phyloP scores from a whole-genome alignment of 2,113 vertebrate species.

The Miniopterus natalensis region DNA sequence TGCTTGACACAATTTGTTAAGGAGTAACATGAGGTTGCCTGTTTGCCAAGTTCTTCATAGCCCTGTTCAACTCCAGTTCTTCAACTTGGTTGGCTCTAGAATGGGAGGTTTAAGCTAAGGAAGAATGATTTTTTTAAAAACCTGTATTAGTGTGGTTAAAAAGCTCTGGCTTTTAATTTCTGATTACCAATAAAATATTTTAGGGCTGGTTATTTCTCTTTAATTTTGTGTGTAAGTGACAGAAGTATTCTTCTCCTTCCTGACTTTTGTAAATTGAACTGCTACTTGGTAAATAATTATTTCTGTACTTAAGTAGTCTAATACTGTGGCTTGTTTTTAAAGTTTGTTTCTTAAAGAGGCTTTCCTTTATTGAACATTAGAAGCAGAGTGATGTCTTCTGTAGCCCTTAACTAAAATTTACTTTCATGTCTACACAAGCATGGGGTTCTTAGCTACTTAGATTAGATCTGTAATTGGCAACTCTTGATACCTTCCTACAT shows the following conservation, averaged over 20 bases:
- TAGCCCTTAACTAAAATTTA: neutral
- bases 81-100: constrained; percentile 16
- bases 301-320: constrained; percentile 51
- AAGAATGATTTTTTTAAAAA: neutral
- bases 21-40: constrained; percentile 1
- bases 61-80: neutral
- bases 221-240: constrained; percentile 47
- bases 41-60: neutral
- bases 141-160: neutral
- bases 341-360: constrained; percentile 23
- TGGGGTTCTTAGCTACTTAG: constrained; percentile 32
- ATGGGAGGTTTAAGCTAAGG: neutral
- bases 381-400: neutral
- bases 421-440: neutral
- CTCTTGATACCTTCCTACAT: neutral
- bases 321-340: constrained; percentile 35
- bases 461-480: neutral
- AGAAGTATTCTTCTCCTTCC: neutral
- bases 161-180: constrained; percentile 41
- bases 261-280: constrained; percentile 56
- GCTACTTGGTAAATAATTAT: constrained; percentile 69
- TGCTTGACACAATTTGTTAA: constrained; percentile 31
- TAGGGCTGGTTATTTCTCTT: neutral
- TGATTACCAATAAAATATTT: constrained; percentile 43
- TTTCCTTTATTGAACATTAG: constrained; percentile 57